Conservation (phyloP, 37 sponge, comb jelly and placozoan genomes). For the Ianthella basta region DNA sequence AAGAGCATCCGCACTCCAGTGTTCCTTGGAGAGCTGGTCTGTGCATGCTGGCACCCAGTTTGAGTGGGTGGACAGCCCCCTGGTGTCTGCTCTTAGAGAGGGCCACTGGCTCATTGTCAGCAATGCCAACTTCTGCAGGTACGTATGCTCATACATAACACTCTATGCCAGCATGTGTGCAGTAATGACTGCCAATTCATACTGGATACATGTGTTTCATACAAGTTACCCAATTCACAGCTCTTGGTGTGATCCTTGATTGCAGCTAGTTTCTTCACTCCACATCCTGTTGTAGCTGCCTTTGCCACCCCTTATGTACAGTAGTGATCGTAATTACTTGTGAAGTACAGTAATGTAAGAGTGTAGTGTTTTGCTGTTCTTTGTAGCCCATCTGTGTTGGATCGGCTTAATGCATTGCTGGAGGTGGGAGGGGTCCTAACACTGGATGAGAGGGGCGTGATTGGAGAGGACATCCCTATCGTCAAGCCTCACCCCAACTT, state of each 20-base stretch:
- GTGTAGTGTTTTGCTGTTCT: not conserved
- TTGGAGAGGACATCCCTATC: constrained; percentile 54
- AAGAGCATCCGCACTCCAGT: too few species aligned
- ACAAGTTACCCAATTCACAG: too few species aligned
- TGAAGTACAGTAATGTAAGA: too few species aligned
- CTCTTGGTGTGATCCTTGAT: too few species aligned
- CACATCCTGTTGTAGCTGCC: too few species aligned
- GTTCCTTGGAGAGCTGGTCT: not conserved
- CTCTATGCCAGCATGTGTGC: not conserved
- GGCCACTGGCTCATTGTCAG: constrained; percentile 94
- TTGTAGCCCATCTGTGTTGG: constrained; percentile 90
- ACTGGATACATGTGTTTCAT: too few species aligned
- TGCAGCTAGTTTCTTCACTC: too few species aligned
- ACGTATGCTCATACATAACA: not conserved
- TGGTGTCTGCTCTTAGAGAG: constrained; percentile 78
- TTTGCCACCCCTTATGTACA: too few species aligned
- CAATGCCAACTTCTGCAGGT: constrained; percentile 95
- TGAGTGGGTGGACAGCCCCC: constrained; percentile 93
- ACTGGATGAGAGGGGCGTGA: constrained; percentile 88
- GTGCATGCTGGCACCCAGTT: constrained; percentile 41
- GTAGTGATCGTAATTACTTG: too few species aligned
- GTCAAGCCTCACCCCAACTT: constrained; percentile 89
- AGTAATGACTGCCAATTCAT: too few species aligned
- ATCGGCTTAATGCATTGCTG: constrained; percentile 90
- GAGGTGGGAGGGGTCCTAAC: constrained; percentile 85